Conservation (phyloP, 1,140 invertebrate genomes). For the Condylostylus longicornis region DNA sequence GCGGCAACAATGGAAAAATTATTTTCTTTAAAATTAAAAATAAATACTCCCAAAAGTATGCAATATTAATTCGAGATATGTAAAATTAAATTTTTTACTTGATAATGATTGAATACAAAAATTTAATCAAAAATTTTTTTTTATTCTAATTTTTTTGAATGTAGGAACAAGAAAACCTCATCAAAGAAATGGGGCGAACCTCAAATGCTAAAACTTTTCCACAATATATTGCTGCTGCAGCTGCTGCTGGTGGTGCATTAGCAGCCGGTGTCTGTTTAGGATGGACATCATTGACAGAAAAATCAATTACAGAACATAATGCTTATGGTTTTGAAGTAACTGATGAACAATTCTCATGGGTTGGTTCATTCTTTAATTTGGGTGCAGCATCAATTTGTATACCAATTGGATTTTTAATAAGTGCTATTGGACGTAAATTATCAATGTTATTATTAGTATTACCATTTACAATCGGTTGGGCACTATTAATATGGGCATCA, state of each 20-base stretch:
- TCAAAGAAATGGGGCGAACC: too few relatives aligned
- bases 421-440: conserved; percentile 55
- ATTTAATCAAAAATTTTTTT: too few relatives aligned
- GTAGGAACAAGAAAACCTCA: too few relatives aligned
- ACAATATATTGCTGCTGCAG: conserved; percentile 51
- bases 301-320: conserved; percentile 24
- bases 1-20: too few relatives aligned
- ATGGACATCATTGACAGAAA: conserved; percentile 59
- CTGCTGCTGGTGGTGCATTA: conserved; percentile 40
- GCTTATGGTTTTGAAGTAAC: conserved; percentile 40
- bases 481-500: conserved; percentile 50
- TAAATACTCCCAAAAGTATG: too few relatives aligned
- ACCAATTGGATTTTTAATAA: conserved; percentile 55
- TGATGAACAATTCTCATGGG: conserved; percentile 46
- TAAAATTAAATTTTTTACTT: too few relatives aligned
- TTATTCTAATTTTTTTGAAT: too few relatives aligned
- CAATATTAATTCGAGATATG: too few relatives aligned
- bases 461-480: conserved; percentile 62
- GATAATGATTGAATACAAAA: too few relatives aligned
- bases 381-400: conserved; percentile 57
- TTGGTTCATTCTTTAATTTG: conserved; percentile 51
- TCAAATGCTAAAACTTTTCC: conserved; percentile 42
- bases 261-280: conserved; percentile 46
- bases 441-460: conserved; percentile 53
- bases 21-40: too few relatives aligned